Evolutionary conservation across 2,797 vertebrate genomes (phyloP).

Genomic region (Lithobates pipiens): DNA sequence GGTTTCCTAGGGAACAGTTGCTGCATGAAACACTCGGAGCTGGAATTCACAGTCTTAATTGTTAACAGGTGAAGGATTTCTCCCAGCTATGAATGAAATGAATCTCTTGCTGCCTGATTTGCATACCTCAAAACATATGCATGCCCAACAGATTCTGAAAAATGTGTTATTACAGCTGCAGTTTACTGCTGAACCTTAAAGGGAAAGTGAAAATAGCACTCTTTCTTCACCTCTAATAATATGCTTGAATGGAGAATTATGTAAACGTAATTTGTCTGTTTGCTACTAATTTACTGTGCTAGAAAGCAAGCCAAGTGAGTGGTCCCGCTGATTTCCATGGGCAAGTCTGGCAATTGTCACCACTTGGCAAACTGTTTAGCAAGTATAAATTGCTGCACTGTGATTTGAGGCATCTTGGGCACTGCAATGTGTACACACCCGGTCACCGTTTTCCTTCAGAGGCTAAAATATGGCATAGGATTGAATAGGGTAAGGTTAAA

Average conservation of each 20-base stretch:
- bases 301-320: no score
- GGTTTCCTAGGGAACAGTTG: constrained; percentile 56
- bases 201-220: neutral
- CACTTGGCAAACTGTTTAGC: no score
- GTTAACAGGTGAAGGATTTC: constrained; percentile 59
- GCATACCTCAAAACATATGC: constrained; percentile 47
- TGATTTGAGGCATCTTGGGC: no score
- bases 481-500: no score
- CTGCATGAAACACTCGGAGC: constrained; percentile 40
- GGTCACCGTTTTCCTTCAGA: no score
- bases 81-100: constrained; percentile 46
- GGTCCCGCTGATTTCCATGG: no score
- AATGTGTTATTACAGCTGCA: constrained; percentile 36
- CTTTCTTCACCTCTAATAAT: neutral
- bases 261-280: neutral
- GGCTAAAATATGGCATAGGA: no score
- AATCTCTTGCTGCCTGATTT: constrained; percentile 53
- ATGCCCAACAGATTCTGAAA: constrained; percentile 23
- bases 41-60: constrained; percentile 61
- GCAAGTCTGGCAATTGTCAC: no score
- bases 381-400: no score
- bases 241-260: neutral
- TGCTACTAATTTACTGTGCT: neutral
- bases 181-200: neutral
- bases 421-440: no score